A percentile compares a stretch with the other conserved stretches of the same genome.
Conservation (phyloP, 2,888 invertebrate species). For the Nephrotoma flavescens region DNA sequence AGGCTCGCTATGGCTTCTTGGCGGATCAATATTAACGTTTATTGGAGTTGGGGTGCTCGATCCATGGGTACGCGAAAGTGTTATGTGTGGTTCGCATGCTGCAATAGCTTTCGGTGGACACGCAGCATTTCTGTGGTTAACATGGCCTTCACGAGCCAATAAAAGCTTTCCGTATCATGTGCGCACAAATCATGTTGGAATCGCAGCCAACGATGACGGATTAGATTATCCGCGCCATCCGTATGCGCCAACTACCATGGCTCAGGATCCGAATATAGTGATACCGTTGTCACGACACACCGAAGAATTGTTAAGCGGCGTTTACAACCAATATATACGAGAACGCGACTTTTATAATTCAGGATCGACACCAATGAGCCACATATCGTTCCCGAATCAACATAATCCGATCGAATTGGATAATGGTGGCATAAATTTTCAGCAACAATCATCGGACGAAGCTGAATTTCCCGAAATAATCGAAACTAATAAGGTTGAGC, state of each 20-base stretch:
- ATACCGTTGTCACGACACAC: constrained; percentile 48
- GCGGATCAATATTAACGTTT: constrained; percentile 64
- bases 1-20: constrained; percentile 76
- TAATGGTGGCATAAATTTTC: neutral
- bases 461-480: neutral
- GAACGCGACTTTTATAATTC: constrained; percentile 16
- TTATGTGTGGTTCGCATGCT: constrained; percentile 51
- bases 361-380: constrained; percentile 16
- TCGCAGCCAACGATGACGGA: constrained; percentile 23
- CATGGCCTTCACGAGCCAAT: constrained; percentile 72
- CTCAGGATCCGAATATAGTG: constrained; percentile 30
- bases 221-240: constrained; percentile 18
- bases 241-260: constrained; percentile 16
- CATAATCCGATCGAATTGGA: constrained; percentile 3
- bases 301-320: constrained; percentile 43
- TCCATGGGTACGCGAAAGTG: constrained; percentile 64
- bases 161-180: constrained; percentile 86
- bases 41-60: constrained; percentile 67
- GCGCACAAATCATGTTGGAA: constrained; percentile 65
- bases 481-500: constrained; percentile 11
- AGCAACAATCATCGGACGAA: neutral
- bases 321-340: constrained; percentile 36
- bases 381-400: constrained; percentile 17
- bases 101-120: constrained; percentile 53
- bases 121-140: constrained; percentile 58